Conservation (phyloP, 2,888 invertebrate genomes). For the Apotomis turbidana region DNA sequence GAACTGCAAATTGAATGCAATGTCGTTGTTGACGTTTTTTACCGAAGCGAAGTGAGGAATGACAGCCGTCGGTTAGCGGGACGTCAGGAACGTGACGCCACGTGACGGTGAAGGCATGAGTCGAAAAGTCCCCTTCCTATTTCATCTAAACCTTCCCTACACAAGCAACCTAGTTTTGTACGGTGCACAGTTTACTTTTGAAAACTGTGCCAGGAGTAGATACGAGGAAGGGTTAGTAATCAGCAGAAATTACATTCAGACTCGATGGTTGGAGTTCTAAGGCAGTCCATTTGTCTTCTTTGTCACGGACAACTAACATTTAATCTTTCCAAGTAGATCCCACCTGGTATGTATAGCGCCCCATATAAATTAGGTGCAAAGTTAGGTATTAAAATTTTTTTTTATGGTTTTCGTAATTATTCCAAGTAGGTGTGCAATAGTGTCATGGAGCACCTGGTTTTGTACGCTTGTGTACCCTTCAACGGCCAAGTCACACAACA, state of each 20-base stretch:
- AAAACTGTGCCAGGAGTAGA: neutral
- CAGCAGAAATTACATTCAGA: conserved; percentile 62
- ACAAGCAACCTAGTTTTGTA: neutral
- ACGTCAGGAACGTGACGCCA: conserved; percentile 37
- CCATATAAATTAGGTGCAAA: too few species aligned
- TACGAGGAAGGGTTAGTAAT: neutral
- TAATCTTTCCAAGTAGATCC: neutral
- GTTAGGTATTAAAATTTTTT: too few species aligned
- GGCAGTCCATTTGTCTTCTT: conserved; percentile 58
- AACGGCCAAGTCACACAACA: too few species aligned
- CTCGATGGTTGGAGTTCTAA: conserved; percentile 60
- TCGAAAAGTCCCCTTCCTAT: neutral
- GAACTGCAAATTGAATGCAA: conserved; percentile 40
- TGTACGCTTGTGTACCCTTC: too few species aligned
- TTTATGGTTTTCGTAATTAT: too few species aligned
- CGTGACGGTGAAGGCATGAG: conserved; percentile 46
- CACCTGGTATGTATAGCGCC: too few species aligned
- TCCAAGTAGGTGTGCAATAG: too few species aligned
- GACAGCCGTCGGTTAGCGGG: conserved; percentile 50
- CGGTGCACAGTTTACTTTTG: neutral
- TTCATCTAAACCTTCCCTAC: neutral
- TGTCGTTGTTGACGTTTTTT: conserved; percentile 48
- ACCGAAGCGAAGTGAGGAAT: conserved; percentile 49
- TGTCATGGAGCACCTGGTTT: too few species aligned
- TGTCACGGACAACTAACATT: conserved; percentile 39